Base-by-base conservation (phyloP, 2,797 vertebrate genomes). In the Hephaestus fuliginosus region DNA sequence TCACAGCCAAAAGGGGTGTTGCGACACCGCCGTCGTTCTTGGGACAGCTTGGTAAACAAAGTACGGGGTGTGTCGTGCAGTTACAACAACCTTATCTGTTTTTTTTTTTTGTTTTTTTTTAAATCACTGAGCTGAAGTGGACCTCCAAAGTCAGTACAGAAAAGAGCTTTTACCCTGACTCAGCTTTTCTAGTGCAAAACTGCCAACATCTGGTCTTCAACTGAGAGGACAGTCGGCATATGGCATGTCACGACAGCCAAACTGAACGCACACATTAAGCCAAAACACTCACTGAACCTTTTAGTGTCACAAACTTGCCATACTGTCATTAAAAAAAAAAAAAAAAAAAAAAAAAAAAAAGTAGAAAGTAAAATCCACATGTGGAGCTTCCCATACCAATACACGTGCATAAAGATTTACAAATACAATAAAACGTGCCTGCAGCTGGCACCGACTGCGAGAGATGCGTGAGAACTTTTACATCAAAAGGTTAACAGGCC, bases 331-430 rank as follows among this genome's bases (percentile, higher is more conserved):
- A 90, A 77, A 78, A 82, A 78, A 78, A 83, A 78, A 62, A 2
- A 76, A 90, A 78, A 83, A 78, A 62, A 2, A 76, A 90, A 90
- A 77, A 78, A 82, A 78, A 78, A 83, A 78, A 62, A 2, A 76
- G n/a, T n/a, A 90, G 72, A 53, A 86, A 74, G 82, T 49, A 76
- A 81, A 85, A 87, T 85, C 80, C 81, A 86, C 73, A 69, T 63
- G 68, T 79, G 76, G 81, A 80, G 77, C 64, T 82, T 83, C 84
- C 62, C 44, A 86, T 80, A 82, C 66, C 65, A 79, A 88, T 77
- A 89, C 72, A 80, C 74, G 89, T 91, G 89, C 88, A 91, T 92
- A 79, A 86, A 84, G 83, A 82, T 84, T 80, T 81, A 81, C 63
- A 88, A 87, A 86, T 89, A 92, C 81, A 82, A 84, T 80, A 80